Evolutionary conservation across 2,113 vertebrate species (phyloP).

Genomic region (Thinocorus orbignyianus): DNA sequence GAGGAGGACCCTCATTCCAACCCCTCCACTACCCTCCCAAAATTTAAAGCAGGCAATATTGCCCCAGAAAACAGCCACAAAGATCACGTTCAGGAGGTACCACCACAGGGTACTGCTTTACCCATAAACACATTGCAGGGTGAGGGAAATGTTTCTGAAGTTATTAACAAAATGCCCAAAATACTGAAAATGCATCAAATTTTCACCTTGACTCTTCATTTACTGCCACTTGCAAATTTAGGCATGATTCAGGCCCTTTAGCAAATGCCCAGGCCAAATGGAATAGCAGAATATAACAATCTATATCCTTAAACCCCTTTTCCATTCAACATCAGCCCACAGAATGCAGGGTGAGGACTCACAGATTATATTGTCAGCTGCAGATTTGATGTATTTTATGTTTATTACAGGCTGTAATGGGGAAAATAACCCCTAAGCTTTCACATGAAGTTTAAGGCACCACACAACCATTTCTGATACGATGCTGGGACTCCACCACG

Average conservation of each 20-base stretch:
- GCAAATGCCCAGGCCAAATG: background rate
- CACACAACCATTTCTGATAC: background rate
- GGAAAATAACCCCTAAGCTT: background rate
- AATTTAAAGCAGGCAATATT: background rate
- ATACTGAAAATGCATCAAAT: background rate
- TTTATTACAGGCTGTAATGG: background rate
- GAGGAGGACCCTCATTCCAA: background rate
- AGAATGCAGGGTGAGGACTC: background rate
- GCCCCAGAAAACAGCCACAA: background rate
- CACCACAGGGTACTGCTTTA: background rate
- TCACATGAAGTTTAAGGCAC: background rate
- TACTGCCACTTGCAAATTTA: background rate
- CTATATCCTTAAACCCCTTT: background rate
- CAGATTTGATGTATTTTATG: background rate
- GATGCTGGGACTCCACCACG: accelerated
- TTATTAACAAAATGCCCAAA: background rate
- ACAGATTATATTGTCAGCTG: background rate
- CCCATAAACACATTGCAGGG: background rate
- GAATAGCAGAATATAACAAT: accelerated
- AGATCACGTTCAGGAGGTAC: background rate
- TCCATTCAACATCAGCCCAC: background rate
- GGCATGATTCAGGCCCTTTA: background rate
- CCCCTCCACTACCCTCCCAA: background rate
- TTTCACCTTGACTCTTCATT: background rate
- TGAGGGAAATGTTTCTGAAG: background rate